A percentile compares a stretch with the other conserved stretches of the same genome.
phyloP scores from a whole-genome alignment of 2,888 invertebrate genomes.

The Falcaria lacertinaria region DNA sequence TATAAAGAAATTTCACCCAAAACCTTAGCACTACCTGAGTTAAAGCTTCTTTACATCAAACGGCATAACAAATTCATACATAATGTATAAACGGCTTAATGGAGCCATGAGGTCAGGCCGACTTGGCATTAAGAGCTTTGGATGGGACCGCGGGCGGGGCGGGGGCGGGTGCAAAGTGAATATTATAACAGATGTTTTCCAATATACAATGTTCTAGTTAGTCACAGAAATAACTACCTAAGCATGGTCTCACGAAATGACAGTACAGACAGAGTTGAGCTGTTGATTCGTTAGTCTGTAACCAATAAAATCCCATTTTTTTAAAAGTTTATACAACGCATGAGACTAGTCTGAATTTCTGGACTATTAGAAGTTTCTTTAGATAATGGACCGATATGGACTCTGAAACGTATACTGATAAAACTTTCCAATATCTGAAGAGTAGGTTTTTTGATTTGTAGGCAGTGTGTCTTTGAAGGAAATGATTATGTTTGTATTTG shows the following conservation, averaged over 20 bases:
- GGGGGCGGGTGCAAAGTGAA: constrained; percentile 63
- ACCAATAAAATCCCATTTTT: too few relatives aligned
- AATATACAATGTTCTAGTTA: constrained; percentile 12
- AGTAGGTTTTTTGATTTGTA: too few relatives aligned
- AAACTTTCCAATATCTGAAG: too few relatives aligned
- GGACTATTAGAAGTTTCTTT: too few relatives aligned
- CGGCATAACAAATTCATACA: constrained; percentile 79
- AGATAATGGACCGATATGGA: too few relatives aligned
- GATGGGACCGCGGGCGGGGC: constrained; percentile 46
- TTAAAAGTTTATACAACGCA: too few relatives aligned
- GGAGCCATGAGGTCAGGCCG: constrained; percentile 76
- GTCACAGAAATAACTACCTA: not conserved
- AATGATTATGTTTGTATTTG: too few relatives aligned
- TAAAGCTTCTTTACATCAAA: constrained; percentile 78
- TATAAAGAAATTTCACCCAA: constrained; percentile 49
- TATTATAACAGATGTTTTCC: constrained; percentile 67
- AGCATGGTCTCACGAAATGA: not conserved
- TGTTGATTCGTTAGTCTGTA: too few relatives aligned
- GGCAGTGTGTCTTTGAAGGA: too few relatives aligned
- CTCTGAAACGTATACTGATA: too few relatives aligned
- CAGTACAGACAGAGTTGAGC: not conserved
- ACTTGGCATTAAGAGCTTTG: constrained; percentile 77
- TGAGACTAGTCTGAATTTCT: too few relatives aligned
- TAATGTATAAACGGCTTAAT: constrained; percentile 79
- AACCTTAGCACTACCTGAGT: constrained; percentile 70